These are phyloP conservation scores for Lepidostoma basale DNA, from an alignment of 1,140 invertebrate genomes.

Conservation along the genomic window DNA sequence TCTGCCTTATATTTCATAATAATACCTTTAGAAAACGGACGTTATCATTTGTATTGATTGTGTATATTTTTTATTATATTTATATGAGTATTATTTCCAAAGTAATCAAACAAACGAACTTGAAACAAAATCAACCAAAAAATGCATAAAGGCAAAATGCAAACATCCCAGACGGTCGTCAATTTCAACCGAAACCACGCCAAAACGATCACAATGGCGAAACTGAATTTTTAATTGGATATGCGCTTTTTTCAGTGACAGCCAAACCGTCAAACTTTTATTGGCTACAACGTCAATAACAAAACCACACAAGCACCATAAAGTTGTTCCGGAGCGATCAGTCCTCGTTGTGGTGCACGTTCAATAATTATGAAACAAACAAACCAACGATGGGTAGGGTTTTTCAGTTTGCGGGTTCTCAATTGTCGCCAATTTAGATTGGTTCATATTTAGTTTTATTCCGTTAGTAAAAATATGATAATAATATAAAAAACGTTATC, in stretches of 20 bases:
- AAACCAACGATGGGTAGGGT: slow-evolving; percentile 1
- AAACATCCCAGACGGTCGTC: background rate
- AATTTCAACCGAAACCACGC: background rate
- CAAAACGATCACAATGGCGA: background rate
- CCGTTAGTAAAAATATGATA: no score
- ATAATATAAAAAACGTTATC: no score
- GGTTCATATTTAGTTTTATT: no score
- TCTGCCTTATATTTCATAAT: no score
- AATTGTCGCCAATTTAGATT: background rate
- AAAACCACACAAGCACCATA: background rate
- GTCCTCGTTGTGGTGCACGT: background rate
- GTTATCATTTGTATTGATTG: no score
- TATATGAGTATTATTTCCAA: no score
- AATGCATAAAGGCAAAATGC: no score
- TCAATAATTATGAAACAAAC: slow-evolving; percentile 6
- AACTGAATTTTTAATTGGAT: slow-evolving; percentile 8
- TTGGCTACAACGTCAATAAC: slow-evolving; percentile 3
- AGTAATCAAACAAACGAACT: no score
- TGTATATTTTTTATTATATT: no score
- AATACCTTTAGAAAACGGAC: no score
- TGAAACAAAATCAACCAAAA: no score
- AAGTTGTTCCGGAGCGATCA: background rate
- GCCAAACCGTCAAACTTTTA: background rate
- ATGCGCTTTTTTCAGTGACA: background rate
- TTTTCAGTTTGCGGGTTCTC: slow-evolving; percentile 11